Evolutionary conservation across 1,140 invertebrate genomes (phyloP).

Genomic region (Ridgeia piscesae): DNA sequence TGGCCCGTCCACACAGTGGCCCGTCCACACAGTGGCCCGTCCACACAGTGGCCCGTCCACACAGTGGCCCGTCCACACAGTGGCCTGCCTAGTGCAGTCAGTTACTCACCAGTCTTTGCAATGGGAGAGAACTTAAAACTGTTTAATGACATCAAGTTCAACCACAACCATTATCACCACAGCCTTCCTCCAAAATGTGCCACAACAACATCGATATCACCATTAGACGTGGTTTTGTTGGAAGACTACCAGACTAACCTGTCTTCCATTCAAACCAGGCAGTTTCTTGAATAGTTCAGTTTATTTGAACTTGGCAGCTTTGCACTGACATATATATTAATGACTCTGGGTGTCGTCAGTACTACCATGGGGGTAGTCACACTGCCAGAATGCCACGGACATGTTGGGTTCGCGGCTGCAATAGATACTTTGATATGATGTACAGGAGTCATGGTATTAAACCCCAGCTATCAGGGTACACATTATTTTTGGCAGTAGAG

Average conservation of each 20-base stretch:
- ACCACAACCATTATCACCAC: not conserved
- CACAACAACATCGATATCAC: not conserved
- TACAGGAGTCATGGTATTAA: not conserved
- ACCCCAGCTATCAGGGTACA: not conserved
- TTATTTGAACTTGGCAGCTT: not conserved
- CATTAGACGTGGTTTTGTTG: not conserved
- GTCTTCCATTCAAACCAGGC: not conserved
- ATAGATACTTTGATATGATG: not conserved
- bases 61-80: too few species aligned
- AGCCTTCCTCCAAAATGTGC: not conserved
- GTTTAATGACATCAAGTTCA: not conserved
- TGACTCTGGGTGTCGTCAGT: not conserved
- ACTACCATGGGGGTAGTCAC: too few species aligned
- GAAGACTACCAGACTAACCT: not conserved
- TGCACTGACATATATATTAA: not conserved
- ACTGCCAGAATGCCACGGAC: not conserved
- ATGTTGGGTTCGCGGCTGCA: not conserved
- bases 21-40: too few species aligned
- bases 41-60: too few species aligned
- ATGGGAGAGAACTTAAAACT: not conserved
- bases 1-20: too few species aligned
- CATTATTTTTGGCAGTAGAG: not conserved
- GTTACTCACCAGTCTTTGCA: not conserved
- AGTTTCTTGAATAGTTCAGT: not conserved
- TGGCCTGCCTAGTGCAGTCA: too few species aligned